Conservation (phyloP, 2,888 invertebrate genomes). For the Tetrapedia diversipes region DNA sequence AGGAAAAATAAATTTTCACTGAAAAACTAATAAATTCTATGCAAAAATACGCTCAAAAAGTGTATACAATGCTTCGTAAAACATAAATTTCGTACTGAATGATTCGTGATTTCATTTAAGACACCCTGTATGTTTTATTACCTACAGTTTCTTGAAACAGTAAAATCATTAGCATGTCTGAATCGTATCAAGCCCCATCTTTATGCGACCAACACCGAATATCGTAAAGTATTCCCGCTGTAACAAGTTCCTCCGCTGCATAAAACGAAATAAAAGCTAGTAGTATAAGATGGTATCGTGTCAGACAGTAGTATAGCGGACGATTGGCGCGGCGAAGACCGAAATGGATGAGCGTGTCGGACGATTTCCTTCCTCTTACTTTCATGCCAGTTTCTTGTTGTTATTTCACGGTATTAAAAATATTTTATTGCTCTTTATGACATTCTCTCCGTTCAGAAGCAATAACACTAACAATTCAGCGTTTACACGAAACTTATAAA, state of each 20-base stretch:
- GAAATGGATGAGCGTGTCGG: not conserved
- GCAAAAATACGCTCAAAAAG: no score
- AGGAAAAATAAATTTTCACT: no score
- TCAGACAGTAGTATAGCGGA: constrained; percentile 16
- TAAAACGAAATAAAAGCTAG: constrained; percentile 17
- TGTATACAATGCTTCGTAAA: no score
- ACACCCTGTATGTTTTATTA: not conserved
- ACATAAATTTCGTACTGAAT: no score
- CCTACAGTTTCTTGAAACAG: not conserved
- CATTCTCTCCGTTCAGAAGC: no score
- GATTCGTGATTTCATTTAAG: no score
- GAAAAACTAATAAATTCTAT: no score
- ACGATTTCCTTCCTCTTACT: not conserved
- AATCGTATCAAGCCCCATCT: constrained; percentile 1
- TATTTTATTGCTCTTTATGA: no score
- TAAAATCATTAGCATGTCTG: no score
- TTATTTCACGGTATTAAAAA: no score
- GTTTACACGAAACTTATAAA: no score
- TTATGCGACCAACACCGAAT: constrained; percentile 5
- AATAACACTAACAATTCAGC: no score
- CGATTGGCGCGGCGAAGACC: constrained; percentile 2
- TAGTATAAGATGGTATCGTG: constrained; percentile 33
- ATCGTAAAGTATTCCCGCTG: not conserved
- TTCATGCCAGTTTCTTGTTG: not conserved
- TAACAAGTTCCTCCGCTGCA: not conserved